phyloP scores from a whole-genome alignment of 2,797 vertebrate species.

The Chiroxiphia lanceolata region DNA sequence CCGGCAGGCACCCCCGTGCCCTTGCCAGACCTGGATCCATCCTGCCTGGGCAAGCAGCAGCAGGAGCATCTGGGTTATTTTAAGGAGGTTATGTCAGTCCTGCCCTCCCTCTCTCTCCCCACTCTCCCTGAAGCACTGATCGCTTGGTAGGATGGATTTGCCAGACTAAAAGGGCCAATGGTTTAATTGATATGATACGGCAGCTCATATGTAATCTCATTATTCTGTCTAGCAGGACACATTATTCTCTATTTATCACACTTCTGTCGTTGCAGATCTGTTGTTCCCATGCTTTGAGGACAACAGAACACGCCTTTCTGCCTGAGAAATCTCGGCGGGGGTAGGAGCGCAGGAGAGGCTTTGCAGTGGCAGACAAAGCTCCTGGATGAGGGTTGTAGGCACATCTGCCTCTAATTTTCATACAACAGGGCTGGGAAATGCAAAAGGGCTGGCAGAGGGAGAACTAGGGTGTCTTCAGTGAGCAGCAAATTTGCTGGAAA shows the following conservation, averaged over 20 bases:
- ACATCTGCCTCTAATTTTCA: background rate
- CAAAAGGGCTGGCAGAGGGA: background rate
- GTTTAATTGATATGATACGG: conserved; percentile 67
- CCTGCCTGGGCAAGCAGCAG: background rate
- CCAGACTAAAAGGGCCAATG: conserved; percentile 13
- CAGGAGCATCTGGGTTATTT: background rate
- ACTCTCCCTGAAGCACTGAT: conserved; percentile 4
- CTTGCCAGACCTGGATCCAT: rapidly evolving
- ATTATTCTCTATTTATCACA: conserved; percentile 65
- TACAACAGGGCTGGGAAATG: background rate
- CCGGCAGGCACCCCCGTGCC: rapidly evolving
- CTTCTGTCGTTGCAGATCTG: conserved; percentile 20
- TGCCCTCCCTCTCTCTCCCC: background rate
- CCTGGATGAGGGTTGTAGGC: background rate
- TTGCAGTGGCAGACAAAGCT: background rate
- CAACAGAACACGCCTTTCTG: background rate
- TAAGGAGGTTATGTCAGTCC: conserved; percentile 37
- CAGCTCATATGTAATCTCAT: conserved; percentile 63
- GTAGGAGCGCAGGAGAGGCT: background rate
- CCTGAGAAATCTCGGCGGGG: background rate
- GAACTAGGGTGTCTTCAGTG: background rate
- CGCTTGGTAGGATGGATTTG: conserved; percentile 50
- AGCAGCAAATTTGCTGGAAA: conserved; percentile 5
- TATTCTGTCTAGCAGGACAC: conserved; percentile 61
- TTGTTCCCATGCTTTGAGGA: background rate